Evolutionary conservation across 1,140 invertebrate species (phyloP), one percentile per base, ranked within the genome.

Genomic region (Procambarus clarkii): DNA sequence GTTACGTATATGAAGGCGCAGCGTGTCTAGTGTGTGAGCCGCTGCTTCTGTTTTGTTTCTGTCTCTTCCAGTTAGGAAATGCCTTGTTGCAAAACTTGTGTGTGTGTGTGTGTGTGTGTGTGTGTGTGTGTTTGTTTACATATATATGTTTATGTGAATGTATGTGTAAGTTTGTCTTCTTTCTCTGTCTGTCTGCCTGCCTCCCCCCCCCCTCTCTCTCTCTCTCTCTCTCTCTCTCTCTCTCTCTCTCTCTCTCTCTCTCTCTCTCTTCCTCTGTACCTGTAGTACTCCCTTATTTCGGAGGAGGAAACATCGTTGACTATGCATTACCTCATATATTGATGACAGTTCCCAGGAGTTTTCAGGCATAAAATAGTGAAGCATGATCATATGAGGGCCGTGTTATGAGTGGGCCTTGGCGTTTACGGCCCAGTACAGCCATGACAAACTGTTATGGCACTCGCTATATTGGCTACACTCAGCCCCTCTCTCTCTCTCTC

Each of bases 291-390:
- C n/a, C n/a, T n/a, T n/a, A 54, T 54, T 54, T 74, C 69, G 5
- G 13, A 0, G 69, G 24, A 74, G 69, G 1, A n/a, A 34, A 24
- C 18, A 7, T 74, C 69, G 69, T 74, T 74, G 69, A 74, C 69
- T 74, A 74, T 74, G 69, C 69, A 74, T 74, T 74, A 74, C 24
- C 18, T 34, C 69, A 8, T 74, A 74, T 34, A 74, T 34, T 74
- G 69, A 74, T 24, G n/a, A 74, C 69, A 74, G 69, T 74, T 74
- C 24, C 69, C 69, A 74, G 69, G 69, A 74, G 11, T 74, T 74
- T 74, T 24, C 21, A 24, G n/a, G 21, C n/a, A 7, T 74, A 24
- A 74, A 34, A 4, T 74, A 24, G 24, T 34, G 69, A 74, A 74
- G 69, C n/a, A 24, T 74, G 69, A 74, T 21, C 69, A 74, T 74